Conservation (phyloP, 1,140 invertebrate genomes). For the Sitobion miscanthi region DNA sequence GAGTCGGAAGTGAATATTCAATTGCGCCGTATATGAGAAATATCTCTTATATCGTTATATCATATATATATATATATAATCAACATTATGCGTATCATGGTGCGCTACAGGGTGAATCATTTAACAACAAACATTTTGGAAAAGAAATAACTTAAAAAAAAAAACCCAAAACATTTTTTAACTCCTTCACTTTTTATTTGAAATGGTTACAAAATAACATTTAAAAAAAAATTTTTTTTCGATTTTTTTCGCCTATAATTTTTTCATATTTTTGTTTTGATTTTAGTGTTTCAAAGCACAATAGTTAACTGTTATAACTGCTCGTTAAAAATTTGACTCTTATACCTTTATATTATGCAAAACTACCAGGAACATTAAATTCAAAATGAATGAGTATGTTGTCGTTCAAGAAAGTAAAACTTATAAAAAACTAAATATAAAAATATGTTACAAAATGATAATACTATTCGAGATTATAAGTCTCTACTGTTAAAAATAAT, state of each 20-base stretch:
- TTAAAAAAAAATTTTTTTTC: no score
- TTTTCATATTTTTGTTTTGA: no score
- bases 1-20: constrained; percentile 8
- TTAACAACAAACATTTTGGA: background rate
- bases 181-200: no score
- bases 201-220: background rate
- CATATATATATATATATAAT: background rate
- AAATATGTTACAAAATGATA: background rate
- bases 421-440: background rate
- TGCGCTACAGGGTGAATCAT: background rate
- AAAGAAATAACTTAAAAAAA: no score
- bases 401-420: no score
- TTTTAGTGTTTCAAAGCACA: no score
- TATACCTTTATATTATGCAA: background rate
- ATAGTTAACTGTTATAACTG: no score
- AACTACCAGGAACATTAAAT: no score
- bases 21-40: background rate
- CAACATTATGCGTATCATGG: background rate
- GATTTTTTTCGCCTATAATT: background rate
- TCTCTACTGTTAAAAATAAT: background rate
- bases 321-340: background rate
- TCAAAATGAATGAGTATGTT: no score
- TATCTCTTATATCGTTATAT: background rate
- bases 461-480: background rate
- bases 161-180: no score